Evolutionary conservation across 2,113 vertebrate species (phyloP).

Genomic region (Speoplatyrhinus poulsoni): DNA sequence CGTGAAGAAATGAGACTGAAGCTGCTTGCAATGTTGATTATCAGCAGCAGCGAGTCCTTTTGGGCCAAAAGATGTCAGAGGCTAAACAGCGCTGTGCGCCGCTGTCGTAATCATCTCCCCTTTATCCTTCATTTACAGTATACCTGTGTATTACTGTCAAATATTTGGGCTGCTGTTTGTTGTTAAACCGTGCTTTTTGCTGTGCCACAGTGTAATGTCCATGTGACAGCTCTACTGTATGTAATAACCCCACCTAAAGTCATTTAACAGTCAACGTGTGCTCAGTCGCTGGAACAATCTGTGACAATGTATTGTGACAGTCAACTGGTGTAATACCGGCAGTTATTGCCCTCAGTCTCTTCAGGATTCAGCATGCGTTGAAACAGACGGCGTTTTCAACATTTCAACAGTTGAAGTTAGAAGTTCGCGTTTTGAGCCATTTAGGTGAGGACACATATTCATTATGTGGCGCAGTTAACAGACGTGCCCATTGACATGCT

Average conservation of each 20-base stretch:
- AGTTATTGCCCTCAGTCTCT: no score
- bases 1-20: not conserved
- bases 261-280: no score
- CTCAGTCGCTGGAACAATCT: no score
- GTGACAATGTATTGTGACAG: no score
- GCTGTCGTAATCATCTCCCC: no score
- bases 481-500: slow-evolving; percentile 40
- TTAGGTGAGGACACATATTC: slow-evolving; percentile 36
- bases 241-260: no score
- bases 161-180: not conserved
- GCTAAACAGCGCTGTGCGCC: no score
- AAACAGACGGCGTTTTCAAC: no score
- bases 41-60: slow-evolving; percentile 12
- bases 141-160: not conserved
- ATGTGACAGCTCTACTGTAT: no score
- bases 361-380: not conserved
- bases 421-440: slow-evolving; percentile 1
- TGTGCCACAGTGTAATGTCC: no score
- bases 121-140: not conserved
- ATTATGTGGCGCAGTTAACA: slow-evolving; percentile 23
- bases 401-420: slow-evolving; percentile 6
- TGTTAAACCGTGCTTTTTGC: not conserved
- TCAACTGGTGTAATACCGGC: no score
- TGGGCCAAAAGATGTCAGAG: slow-evolving; percentile 14
- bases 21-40: not conserved